A percentile compares a stretch with the other conserved stretches of the same genome.
phyloP scores from a whole-genome alignment of 2,888 invertebrate species.

The Phyllotreta striolata region DNA sequence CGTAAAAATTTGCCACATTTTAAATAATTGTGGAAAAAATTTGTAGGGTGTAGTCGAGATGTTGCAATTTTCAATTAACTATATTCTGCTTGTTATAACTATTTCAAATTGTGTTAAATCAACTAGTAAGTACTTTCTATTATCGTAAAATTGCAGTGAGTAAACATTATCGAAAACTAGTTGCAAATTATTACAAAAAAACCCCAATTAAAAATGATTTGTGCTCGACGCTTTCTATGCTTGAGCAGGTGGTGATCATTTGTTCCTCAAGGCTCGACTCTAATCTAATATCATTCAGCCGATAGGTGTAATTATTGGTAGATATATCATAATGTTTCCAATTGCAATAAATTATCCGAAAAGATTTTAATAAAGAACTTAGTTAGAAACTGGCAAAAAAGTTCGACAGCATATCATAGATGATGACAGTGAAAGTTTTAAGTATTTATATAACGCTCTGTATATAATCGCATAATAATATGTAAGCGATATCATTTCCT shows the following conservation, averaged over 20 bases:
- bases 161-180: constrained; percentile 7
- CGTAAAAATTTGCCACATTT: no score
- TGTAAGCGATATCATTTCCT: constrained; percentile 26
- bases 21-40: no score
- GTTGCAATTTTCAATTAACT: no score
- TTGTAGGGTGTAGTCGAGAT: no score
- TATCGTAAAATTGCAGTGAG: background rate
- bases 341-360: no score
- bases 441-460: constrained; percentile 7
- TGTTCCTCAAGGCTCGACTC: background rate
- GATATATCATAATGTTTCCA: no score
- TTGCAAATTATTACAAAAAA: background rate
- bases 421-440: background rate
- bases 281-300: background rate
- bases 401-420: background rate
- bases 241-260: constrained; percentile 1
- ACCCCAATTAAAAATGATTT: constrained; percentile 11
- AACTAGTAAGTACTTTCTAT: background rate
- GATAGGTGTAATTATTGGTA: no score
- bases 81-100: background rate
- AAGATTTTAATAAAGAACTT: no score
- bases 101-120: background rate
- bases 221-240: constrained; percentile 6
- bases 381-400: background rate
- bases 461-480: constrained; percentile 19